These are phyloP conservation scores for Charaxes varanes DNA, from an alignment of 1,140 invertebrate genomes.

Conservation along the genomic window DNA sequence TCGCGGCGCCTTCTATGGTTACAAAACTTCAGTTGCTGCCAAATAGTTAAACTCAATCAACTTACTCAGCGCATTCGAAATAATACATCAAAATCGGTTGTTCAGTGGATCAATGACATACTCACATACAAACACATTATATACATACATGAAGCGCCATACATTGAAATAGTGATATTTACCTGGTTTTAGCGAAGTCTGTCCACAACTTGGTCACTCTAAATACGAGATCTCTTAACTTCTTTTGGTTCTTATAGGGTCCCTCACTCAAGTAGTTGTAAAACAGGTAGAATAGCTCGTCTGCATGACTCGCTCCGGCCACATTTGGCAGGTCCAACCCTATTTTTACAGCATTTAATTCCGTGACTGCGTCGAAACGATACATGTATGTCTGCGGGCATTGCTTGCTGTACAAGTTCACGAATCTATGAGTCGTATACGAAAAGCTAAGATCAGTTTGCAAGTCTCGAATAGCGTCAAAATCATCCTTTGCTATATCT, in stretches of 20 bases:
- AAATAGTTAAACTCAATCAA: too few species aligned
- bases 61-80: too few species aligned
- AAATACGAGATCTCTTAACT: slow-evolving; percentile 35
- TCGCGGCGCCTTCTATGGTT: too few species aligned
- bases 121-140: not conserved
- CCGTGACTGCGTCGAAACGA: slow-evolving; percentile 57
- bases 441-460: slow-evolving; percentile 60
- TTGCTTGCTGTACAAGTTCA: slow-evolving; percentile 29
- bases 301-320: slow-evolving; percentile 74
- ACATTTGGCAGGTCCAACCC: slow-evolving; percentile 26
- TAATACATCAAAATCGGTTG: too few species aligned
- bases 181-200: slow-evolving; percentile 81
- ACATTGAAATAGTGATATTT: slow-evolving; percentile 22
- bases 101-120: not conserved
- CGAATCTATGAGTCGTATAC: slow-evolving; percentile 54
- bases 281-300: slow-evolving; percentile 78
- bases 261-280: slow-evolving; percentile 53
- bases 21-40: too few species aligned
- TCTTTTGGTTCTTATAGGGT: slow-evolving; percentile 37
- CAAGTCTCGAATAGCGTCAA: slow-evolving; percentile 40
- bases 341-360: slow-evolving; percentile 44
- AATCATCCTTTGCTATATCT: slow-evolving; percentile 39
- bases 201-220: slow-evolving; percentile 77
- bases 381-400: slow-evolving; percentile 64
- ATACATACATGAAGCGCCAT: not conserved